A percentile compares a stretch with the other conserved stretches of the same genome.
phyloP scores from a whole-genome alignment of 2,113 vertebrate genomes.

The Ifrita kowaldi region DNA sequence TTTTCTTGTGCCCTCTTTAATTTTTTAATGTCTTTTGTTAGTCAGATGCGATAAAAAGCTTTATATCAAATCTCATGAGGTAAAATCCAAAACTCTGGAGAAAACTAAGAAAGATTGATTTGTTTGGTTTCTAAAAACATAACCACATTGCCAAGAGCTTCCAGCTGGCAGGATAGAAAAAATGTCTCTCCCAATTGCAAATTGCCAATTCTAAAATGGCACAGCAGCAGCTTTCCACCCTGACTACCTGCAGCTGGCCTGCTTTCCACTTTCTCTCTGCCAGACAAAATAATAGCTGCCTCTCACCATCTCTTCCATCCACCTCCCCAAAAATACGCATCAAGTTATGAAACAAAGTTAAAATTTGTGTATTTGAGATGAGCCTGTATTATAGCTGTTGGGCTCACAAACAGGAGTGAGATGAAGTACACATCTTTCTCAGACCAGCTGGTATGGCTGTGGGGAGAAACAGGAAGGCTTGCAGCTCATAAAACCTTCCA shows the following conservation, averaged over 20 bases:
- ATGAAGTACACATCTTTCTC: neutral
- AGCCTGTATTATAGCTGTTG: neutral
- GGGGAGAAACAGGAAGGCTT: neutral
- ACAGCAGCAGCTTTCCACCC: neutral
- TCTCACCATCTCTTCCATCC: neutral
- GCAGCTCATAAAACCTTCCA: neutral
- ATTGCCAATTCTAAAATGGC: constrained; percentile 20
- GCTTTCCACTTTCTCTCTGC: neutral
- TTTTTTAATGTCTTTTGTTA: constrained; percentile 35
- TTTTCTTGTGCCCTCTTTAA: neutral
- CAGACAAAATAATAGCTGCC: neutral
- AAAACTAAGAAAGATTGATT: constrained; percentile 35
- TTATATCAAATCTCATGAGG: neutral
- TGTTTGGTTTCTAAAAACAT: constrained; percentile 33
- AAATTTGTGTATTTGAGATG: neutral
- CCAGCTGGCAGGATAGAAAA: constrained; percentile 36
- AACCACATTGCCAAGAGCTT: constrained; percentile 18
- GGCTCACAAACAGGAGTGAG: neutral
- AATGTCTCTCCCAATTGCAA: neutral
- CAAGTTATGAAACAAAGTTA: neutral
- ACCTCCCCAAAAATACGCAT: neutral
- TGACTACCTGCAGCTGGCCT: constrained; percentile 30
- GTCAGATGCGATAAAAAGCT: neutral
- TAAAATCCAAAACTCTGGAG: neutral
- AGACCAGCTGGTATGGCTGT: neutral